phyloP scores from a whole-genome alignment of 2,888 invertebrate genomes.

The Ceramica pisi region DNA sequence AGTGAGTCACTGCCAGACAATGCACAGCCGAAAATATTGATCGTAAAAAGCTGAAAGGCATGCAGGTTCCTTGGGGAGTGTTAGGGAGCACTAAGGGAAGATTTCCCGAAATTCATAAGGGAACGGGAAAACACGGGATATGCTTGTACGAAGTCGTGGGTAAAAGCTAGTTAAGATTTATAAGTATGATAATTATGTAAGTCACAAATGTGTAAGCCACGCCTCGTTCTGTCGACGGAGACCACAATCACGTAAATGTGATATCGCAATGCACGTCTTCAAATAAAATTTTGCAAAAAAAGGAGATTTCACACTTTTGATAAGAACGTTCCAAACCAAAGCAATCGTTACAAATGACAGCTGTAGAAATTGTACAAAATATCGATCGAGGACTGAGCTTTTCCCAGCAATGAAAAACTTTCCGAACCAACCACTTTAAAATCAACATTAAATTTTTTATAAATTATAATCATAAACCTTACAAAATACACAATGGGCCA shows the following conservation, averaged over 20 bases:
- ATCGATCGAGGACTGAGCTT: not conserved
- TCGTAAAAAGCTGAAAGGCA: no score
- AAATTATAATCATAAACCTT: not conserved
- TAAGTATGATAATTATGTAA: no score
- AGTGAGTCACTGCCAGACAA: no score
- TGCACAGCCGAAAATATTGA: no score
- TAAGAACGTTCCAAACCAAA: not conserved
- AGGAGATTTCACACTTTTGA: not conserved
- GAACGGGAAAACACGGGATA: no score
- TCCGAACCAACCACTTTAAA: not conserved
- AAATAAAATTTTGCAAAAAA: not conserved
- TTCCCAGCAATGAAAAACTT: not conserved
- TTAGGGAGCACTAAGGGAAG: no score
- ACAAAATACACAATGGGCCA: not conserved
- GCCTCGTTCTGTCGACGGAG: not conserved
- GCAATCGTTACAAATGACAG: not conserved
- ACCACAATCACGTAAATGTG: not conserved
- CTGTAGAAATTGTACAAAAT: not conserved
- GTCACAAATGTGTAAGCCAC: not conserved
- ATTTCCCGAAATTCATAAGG: no score
- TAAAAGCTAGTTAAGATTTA: no score
- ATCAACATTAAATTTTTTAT: not conserved
- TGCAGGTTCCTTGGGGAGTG: no score
- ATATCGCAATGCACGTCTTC: not conserved
- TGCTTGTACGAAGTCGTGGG: no score